phyloP scores from a whole-genome alignment of 2,797 vertebrate species.

The Danio choprae region DNA sequence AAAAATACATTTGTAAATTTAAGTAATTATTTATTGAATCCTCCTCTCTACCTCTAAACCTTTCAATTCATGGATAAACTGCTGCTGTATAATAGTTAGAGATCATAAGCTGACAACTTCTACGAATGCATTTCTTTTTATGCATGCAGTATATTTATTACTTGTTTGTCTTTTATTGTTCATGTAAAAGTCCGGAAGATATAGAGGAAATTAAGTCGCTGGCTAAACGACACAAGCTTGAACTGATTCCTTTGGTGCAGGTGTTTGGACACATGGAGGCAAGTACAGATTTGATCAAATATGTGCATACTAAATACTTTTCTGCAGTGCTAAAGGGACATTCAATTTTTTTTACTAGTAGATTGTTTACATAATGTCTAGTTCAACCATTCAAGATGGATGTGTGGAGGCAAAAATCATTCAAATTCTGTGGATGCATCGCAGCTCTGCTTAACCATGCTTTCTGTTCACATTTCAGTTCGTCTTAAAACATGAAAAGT shows the following conservation, averaged over 20 bases:
- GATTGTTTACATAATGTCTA: neutral
- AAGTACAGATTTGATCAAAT: slow-evolving; percentile 27
- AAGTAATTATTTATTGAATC: too few relatives aligned
- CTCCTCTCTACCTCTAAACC: too few relatives aligned
- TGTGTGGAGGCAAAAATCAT: neutral
- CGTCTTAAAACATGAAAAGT: slow-evolving; percentile 80
- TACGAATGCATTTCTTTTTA: neutral
- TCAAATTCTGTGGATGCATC: slow-evolving; percentile 3
- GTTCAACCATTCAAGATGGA: neutral
- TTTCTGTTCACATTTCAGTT: slow-evolving; percentile 68
- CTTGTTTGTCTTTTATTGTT: slow-evolving; percentile 13
- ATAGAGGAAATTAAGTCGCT: slow-evolving; percentile 72
- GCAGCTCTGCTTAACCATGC: neutral
- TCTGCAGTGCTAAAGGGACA: neutral
- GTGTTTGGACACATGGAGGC: slow-evolving; percentile 84
- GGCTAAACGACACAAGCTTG: slow-evolving; percentile 73
- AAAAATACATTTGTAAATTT: neutral
- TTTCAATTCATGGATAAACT: neutral
- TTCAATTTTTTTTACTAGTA: neutral
- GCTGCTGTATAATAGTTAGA: neutral
- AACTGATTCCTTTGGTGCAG: slow-evolving; percentile 81
- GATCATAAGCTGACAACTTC: neutral
- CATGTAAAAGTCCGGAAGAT: slow-evolving; percentile 71
- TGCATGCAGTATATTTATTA: neutral
- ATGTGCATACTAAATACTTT: neutral